Conservation (phyloP, 2,113 vertebrate genomes). For the Heterocephalus glaber region DNA sequence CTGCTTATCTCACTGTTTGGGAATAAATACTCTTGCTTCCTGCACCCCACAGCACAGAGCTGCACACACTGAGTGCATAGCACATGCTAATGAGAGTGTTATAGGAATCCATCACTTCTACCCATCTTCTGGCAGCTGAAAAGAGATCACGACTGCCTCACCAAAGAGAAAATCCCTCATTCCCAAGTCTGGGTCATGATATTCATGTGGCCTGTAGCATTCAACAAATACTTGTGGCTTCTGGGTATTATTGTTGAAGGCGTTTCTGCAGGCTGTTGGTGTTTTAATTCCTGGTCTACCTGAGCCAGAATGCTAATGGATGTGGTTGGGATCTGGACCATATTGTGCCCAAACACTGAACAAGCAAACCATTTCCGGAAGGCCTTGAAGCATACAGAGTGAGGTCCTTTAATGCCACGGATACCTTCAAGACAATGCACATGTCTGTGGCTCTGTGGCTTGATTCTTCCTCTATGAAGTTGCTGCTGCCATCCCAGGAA, state of each 20-base stretch:
- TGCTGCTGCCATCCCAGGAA: neutral
- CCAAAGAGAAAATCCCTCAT: neutral
- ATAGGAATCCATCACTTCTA: neutral
- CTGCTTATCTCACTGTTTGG: neutral
- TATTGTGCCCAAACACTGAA: rapidly evolving
- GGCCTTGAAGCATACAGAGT: neutral
- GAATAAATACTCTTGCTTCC: neutral
- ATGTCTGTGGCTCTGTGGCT: neutral
- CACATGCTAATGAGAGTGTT: neutral
- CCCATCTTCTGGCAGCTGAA: neutral
- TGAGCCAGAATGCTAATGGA: neutral
- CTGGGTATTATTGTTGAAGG: neutral
- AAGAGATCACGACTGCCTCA: neutral
- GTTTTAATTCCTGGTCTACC: neutral
- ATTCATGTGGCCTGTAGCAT: neutral
- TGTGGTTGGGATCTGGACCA: neutral
- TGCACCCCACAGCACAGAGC: neutral
- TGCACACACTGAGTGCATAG: rapidly evolving
- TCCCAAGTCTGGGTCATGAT: neutral
- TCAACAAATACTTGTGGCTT: neutral
- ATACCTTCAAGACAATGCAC: neutral
- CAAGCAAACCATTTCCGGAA: neutral
- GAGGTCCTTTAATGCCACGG: neutral
- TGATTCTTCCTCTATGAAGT: neutral
- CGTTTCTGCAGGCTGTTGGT: neutral